A percentile compares a stretch with the other conserved stretches of the same genome.
Evolutionary conservation across 2,113 vertebrate species (phyloP).

Genomic region (Neoarius graeffei): DNA sequence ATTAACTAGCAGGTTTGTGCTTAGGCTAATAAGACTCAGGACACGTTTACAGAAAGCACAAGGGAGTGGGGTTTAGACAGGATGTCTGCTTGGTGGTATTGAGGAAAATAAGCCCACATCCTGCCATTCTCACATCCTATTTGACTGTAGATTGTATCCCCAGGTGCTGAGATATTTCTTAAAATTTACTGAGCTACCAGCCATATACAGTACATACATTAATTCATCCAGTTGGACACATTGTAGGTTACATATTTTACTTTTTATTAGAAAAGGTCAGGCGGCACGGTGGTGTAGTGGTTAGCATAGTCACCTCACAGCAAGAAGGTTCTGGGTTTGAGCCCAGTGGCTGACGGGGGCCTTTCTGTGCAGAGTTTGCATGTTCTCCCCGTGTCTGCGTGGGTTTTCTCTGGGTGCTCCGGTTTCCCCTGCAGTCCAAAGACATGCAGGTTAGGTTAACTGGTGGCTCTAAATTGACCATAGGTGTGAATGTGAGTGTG

Average conservation of each 20-base stretch:
- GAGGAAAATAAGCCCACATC: background rate
- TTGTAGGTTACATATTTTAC: background rate
- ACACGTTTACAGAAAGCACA: background rate
- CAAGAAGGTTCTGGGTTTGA: no score
- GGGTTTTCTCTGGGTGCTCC: no score
- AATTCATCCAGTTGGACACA: background rate
- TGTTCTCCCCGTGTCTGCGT: no score
- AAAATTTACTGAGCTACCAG: background rate
- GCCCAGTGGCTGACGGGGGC: no score
- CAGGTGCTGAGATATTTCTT: background rate
- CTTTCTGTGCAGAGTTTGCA: no score
- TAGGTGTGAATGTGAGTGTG: no score
- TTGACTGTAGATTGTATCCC: background rate
- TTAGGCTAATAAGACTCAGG: slow-evolving; percentile 5
- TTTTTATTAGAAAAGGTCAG: background rate
- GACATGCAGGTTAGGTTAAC: no score
- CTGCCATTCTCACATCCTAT: background rate
- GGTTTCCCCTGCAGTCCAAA: no score
- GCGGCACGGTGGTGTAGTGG: no score
- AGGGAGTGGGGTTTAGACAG: background rate
- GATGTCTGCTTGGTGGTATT: background rate
- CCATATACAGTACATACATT: background rate
- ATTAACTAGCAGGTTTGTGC: background rate
- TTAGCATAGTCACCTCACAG: no score
- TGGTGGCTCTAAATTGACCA: no score